Percentiles rank a stretch among this genome's conserved stretches.
Evolutionary conservation across 2,797 vertebrate species (phyloP).

Genomic region (Menidia menidia): DNA sequence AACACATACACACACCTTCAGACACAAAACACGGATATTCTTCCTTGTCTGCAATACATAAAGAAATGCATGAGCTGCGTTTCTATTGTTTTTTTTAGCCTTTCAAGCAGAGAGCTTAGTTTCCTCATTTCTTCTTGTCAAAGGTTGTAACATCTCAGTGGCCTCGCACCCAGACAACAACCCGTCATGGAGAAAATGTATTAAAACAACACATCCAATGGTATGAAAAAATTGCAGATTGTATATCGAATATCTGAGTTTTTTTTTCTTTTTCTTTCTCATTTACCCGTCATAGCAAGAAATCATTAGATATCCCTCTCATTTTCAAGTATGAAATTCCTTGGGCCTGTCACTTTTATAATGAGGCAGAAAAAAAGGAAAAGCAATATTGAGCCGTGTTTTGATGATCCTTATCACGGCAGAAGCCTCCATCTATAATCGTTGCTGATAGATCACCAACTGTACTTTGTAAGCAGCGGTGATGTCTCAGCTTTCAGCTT

Average conservation of each 20-base stretch:
- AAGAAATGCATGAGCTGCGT: conserved; percentile 88
- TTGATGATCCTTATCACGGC: conserved; percentile 51
- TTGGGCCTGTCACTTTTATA: conserved; percentile 68
- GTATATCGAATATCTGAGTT: conserved; percentile 55
- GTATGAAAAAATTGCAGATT: conserved; percentile 54
- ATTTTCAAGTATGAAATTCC: conserved; percentile 68
- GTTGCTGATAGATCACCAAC: conserved; percentile 57
- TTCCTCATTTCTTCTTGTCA: conserved; percentile 74
- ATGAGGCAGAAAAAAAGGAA: conserved; percentile 60
- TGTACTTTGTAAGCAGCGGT: conserved; percentile 76
- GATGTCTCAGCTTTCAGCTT: conserved; percentile 50
- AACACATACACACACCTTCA: conserved; percentile 33
- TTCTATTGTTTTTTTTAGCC: conserved; percentile 80
- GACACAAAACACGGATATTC: conserved; percentile 57
- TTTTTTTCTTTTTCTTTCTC: conserved; percentile 31
- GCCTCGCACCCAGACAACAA: conserved; percentile 40
- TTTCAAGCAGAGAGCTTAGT: conserved; percentile 79
- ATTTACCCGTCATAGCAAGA: conserved; percentile 47
- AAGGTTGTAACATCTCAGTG: conserved; percentile 74
- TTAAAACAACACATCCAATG: conserved; percentile 27
- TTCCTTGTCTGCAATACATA: conserved; percentile 84
- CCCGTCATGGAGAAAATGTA: conserved; percentile 28
- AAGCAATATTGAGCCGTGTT: conserved; percentile 77
- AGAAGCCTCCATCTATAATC: conserved; percentile 16
- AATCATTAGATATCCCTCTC: conserved; percentile 53